Percentiles rank a stretch among this genome's conserved stretches.
Evolutionary conservation across 1,140 invertebrate species (phyloP).

Genomic region (Ceratoteleas bidentatus): DNA sequence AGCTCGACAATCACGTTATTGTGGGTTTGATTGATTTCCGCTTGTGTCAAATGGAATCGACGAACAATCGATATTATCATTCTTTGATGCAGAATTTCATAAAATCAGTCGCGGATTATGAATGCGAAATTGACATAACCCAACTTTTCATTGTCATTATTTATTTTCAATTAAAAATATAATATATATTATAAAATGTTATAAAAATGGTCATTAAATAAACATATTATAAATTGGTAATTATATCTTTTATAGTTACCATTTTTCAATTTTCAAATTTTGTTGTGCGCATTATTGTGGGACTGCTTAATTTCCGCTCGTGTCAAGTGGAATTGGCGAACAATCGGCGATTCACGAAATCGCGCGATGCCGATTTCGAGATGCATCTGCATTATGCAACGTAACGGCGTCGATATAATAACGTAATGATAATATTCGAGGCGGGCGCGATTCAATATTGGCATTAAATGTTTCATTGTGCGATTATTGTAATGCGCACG

Average conservation of each 20-base stretch:
- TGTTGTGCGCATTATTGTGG: too few relatives aligned
- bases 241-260: too few relatives aligned
- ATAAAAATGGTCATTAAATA: too few relatives aligned
- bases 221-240: too few relatives aligned
- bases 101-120: too few relatives aligned
- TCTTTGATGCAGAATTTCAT: too few relatives aligned
- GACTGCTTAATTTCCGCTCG: constrained; percentile 57
- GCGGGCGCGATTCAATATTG: constrained; percentile 20
- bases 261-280: too few relatives aligned
- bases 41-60: constrained; percentile 27
- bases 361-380: constrained; percentile 17
- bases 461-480: constrained; percentile 41
- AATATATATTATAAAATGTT: too few relatives aligned
- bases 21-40: constrained; percentile 25
- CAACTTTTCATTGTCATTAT: too few relatives aligned
- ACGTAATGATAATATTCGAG: constrained; percentile 31
- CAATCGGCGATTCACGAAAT: constrained; percentile 62
- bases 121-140: too few relatives aligned
- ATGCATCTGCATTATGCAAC: constrained; percentile 44
- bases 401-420: constrained; percentile 38
- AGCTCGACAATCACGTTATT: constrained; percentile 1
- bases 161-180: too few relatives aligned
- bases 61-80: too few relatives aligned
- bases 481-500: constrained; percentile 29
- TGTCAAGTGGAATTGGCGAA: constrained; percentile 52